Percentiles rank a stretch among this genome's conserved stretches.
phyloP scores from a whole-genome alignment of 1,140 invertebrate species.

The Stegodyphus dumicola region DNA sequence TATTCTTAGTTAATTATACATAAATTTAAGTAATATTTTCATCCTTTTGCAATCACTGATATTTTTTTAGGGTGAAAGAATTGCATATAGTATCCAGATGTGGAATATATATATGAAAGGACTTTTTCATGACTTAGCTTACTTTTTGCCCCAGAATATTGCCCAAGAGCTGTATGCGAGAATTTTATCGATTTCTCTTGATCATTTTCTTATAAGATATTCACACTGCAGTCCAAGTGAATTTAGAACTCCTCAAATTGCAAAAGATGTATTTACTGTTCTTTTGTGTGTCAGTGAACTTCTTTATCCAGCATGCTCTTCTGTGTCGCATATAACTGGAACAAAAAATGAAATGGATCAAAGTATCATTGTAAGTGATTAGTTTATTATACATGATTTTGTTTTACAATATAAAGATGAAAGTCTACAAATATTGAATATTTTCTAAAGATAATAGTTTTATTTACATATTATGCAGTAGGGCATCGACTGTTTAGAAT shows the following conservation, averaged over 20 bases:
- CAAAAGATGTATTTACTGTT: slow-evolving; percentile 7
- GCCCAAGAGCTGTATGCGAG: slow-evolving; percentile 14
- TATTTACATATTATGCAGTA: too few relatives aligned
- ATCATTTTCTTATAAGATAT: slow-evolving; percentile 31
- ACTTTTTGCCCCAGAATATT: slow-evolving; percentile 22
- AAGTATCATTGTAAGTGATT: slow-evolving; percentile 23
- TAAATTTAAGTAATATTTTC: neutral
- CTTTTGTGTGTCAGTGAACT: slow-evolving; percentile 43
- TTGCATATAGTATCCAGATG: slow-evolving; percentile 44
- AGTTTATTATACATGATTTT: neutral
- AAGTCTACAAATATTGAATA: too few relatives aligned
- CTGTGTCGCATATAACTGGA: slow-evolving; percentile 12
- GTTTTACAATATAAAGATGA: too few relatives aligned
- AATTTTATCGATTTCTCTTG: slow-evolving; percentile 8
- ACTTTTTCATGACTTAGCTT: slow-evolving; percentile 29
- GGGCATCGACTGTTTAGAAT: too few relatives aligned
- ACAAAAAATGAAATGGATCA: slow-evolving; percentile 26
- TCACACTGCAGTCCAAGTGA: slow-evolving; percentile 23
- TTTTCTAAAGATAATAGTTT: too few relatives aligned
- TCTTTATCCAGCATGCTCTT: slow-evolving; percentile 29
- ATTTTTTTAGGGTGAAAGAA: slow-evolving; percentile 28
- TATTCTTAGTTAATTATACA: neutral
- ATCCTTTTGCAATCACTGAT: neutral
- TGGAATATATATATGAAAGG: slow-evolving; percentile 50
- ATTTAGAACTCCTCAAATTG: slow-evolving; percentile 24